Evolutionary conservation across 2,888 invertebrate species (phyloP).

Genomic region (Machimus rusticus): DNA sequence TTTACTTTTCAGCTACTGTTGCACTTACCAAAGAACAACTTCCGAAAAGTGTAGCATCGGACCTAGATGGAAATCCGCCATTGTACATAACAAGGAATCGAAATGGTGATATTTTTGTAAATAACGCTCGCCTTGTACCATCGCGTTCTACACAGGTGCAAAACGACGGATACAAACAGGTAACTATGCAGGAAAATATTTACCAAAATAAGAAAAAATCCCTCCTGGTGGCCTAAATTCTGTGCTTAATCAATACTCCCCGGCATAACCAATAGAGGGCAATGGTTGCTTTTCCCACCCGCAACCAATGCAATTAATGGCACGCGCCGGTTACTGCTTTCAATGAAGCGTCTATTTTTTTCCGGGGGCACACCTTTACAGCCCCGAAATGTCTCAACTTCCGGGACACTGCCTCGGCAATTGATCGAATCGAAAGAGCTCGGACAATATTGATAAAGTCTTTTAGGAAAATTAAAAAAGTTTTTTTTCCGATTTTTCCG

Average conservation of each 20-base stretch:
- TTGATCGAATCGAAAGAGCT: not conserved
- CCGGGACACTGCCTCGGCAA: not conserved
- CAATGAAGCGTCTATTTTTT: not conserved
- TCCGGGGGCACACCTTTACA: not conserved
- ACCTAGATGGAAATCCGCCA: slow-evolving; percentile 84
- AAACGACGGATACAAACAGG: slow-evolving; percentile 70
- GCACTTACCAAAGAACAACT: slow-evolving; percentile 74
- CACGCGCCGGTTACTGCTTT: not conserved
- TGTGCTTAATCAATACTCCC: not conserved
- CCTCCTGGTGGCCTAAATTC: not conserved
- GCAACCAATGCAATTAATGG: not conserved
- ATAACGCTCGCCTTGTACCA: slow-evolving; percentile 82
- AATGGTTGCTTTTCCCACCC: not conserved
- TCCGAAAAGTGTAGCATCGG: slow-evolving; percentile 69
- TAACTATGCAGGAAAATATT: slow-evolving; percentile 52
- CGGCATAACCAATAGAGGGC: not conserved
- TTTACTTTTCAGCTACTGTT: slow-evolving; percentile 72
- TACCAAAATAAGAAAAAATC: not conserved
- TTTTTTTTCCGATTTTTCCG: not conserved
- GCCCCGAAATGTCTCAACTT: not conserved
- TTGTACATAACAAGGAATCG: slow-evolving; percentile 80
- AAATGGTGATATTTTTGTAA: slow-evolving; percentile 79
- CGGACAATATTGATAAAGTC: not conserved
- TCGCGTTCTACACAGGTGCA: slow-evolving; percentile 72
- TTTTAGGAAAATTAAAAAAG: not conserved